Conservation (phyloP, 1,140 invertebrate genomes). For the Drosophila micromelanica region DNA sequence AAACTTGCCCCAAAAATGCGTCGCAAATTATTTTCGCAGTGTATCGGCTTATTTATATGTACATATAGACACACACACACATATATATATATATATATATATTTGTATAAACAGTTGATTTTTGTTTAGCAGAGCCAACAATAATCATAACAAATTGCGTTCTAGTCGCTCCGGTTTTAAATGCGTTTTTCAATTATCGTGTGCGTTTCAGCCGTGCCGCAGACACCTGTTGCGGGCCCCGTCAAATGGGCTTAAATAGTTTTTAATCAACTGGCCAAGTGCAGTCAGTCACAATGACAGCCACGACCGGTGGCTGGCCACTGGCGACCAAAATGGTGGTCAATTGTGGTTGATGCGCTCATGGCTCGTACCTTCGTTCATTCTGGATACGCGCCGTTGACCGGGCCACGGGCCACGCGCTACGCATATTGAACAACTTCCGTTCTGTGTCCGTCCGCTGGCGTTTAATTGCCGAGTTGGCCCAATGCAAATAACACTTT, state of each 20-base stretch:
- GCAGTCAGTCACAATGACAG: not conserved
- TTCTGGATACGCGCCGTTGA: constrained; percentile 67
- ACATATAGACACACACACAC: not conserved
- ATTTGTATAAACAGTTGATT: not conserved
- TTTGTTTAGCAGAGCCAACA: not conserved
- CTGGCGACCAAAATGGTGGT: constrained; percentile 32
- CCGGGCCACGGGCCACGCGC: constrained; percentile 41
- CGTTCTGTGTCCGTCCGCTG: constrained; percentile 38
- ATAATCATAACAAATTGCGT: constrained; percentile 46
- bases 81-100: not conserved
- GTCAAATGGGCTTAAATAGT: constrained; percentile 55
- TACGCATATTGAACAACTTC: constrained; percentile 79
- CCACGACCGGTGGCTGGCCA: not conserved
- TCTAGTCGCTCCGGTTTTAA: constrained; percentile 43
- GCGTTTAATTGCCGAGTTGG: constrained; percentile 66
- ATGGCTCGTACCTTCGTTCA: constrained; percentile 66
- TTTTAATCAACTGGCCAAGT: constrained; percentile 59
- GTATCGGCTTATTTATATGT: not conserved
- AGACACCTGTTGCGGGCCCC: constrained; percentile 44
- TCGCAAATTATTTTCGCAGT: constrained; percentile 54
- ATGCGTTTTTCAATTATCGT: constrained; percentile 44
- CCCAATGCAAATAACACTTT: constrained; percentile 70
- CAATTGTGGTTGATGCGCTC: constrained; percentile 69
- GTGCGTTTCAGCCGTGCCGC: constrained; percentile 12
- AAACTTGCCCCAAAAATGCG: constrained; percentile 57